Conservation (phyloP, 2,888 invertebrate species). For the Thelaira solivaga region DNA sequence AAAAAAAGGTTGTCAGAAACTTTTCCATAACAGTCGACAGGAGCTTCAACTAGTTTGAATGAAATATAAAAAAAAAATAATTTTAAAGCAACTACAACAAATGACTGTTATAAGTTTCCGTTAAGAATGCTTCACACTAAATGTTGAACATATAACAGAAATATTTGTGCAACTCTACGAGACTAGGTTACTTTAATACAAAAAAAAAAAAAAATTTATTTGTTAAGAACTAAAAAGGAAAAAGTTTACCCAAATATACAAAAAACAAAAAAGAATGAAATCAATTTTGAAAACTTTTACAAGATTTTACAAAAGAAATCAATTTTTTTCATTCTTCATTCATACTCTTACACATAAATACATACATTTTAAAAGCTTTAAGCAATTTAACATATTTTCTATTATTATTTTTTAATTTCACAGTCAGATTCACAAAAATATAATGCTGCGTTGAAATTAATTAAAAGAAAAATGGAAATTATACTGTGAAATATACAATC, state of each 20-base stretch:
- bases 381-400: too few species aligned
- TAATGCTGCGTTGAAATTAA: too few species aligned
- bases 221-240: background rate
- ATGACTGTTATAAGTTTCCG: background rate
- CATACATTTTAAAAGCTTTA: too few species aligned
- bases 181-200: background rate
- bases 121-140: slow-evolving; percentile 44
- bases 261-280: background rate
- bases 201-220: slow-evolving; percentile 1
- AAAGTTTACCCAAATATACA: background rate
- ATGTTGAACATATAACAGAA: slow-evolving; percentile 29
- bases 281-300: background rate
- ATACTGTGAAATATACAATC: too few species aligned
- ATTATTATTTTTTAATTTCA: too few species aligned
- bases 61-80: background rate
- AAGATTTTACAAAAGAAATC: too few species aligned
- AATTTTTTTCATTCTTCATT: too few species aligned
- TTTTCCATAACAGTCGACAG: background rate
- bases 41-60: background rate
- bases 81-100: background rate
- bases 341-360: too few species aligned
- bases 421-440: too few species aligned
- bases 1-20: background rate
- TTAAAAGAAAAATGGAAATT: too few species aligned
- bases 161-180: slow-evolving; percentile 4